Evolutionary conservation across 2,888 invertebrate species (phyloP).

Genomic region (Melipona bicolor): DNA sequence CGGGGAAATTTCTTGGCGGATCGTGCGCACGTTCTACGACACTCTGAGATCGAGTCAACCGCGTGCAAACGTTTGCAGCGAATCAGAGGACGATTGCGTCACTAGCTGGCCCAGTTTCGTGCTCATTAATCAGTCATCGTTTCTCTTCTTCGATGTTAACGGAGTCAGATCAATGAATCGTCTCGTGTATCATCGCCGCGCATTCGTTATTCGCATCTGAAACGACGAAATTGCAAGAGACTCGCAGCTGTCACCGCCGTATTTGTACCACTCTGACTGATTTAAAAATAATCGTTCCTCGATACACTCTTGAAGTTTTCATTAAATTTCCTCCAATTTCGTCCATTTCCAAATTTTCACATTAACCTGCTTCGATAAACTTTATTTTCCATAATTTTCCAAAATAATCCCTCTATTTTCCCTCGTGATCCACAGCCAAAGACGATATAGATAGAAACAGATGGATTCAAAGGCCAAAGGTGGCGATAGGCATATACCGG

Average conservation of each 20-base stretch:
- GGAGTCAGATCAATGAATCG: background rate
- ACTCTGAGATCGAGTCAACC: background rate
- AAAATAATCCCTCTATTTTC: background rate
- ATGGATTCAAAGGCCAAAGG: conserved; percentile 16
- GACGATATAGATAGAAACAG: background rate
- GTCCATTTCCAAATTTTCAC: background rate
- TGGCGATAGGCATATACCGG: background rate
- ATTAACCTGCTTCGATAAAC: too few species aligned
- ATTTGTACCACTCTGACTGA: background rate
- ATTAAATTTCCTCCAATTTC: background rate
- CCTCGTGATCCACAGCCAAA: background rate
- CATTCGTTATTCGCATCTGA: conserved; percentile 13
- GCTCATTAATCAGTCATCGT: conserved; percentile 26
- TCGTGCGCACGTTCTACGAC: background rate
- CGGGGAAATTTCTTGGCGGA: background rate
- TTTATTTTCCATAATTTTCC: background rate
- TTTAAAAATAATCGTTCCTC: background rate
- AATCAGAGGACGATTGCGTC: conserved; percentile 14
- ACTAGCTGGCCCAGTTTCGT: conserved; percentile 15
- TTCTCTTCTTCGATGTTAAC: background rate
- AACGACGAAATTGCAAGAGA: conserved; percentile 9
- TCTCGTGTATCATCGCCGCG: background rate
- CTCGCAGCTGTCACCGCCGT: background rate
- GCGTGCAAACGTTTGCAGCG: background rate
- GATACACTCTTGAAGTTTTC: background rate